Percentiles rank a stretch among this genome's conserved stretches.
These are phyloP conservation scores for Latheticus oryzae DNA, from an alignment of 2,888 invertebrate genomes.

Conservation along the genomic window DNA sequence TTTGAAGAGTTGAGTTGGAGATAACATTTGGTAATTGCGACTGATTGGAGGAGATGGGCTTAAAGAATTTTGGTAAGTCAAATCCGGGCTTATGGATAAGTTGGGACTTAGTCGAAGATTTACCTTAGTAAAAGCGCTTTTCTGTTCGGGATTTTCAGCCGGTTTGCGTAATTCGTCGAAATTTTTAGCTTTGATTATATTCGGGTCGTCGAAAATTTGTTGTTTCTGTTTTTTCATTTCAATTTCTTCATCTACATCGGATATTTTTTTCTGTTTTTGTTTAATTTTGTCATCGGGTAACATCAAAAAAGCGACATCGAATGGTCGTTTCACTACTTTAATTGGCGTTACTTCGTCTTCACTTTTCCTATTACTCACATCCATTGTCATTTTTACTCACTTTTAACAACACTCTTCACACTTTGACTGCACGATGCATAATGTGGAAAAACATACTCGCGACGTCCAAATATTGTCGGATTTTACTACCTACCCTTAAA, in stretches of 20 bases:
- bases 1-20: conserved; percentile 70
- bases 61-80: conserved; percentile 81
- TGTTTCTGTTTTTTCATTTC: conserved; percentile 65
- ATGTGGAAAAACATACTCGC: conserved; percentile 65
- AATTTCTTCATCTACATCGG: conserved; percentile 62
- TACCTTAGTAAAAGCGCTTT: conserved; percentile 90
- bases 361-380: conserved; percentile 66
- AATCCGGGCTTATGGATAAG: conserved; percentile 81
- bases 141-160: conserved; percentile 69
- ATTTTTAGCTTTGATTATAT: conserved; percentile 66
- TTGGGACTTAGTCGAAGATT: conserved; percentile 71
- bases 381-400: conserved; percentile 75
- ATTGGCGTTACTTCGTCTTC: conserved; percentile 59
- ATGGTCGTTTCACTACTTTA: conserved; percentile 78
- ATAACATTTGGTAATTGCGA: conserved; percentile 62
- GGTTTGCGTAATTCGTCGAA: conserved; percentile 65
- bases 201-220: conserved; percentile 73
- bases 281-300: conserved; percentile 86
- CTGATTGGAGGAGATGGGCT: conserved; percentile 76
- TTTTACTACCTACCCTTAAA: conserved; percentile 61
- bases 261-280: conserved; percentile 70
- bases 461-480: conserved; percentile 65
- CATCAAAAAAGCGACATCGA: conserved; percentile 91
- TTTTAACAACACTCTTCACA: conserved; percentile 55
- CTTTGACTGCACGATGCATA: conserved; percentile 59